phyloP scores from a whole-genome alignment of 2,113 vertebrate species.

The Petromus typicus region DNA sequence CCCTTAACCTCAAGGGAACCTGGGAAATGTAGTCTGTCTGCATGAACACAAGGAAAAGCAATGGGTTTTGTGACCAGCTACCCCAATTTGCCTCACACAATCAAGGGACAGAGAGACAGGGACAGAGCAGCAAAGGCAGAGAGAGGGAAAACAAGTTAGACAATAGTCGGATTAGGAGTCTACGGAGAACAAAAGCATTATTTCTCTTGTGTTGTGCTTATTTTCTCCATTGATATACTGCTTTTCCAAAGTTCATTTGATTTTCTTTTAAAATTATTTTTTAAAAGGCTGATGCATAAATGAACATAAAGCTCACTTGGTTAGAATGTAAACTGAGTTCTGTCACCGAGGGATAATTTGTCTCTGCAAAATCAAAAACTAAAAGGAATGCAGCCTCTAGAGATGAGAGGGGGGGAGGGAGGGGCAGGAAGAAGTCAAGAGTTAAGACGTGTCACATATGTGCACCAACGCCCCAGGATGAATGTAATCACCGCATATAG shows the following conservation, averaged over 20 bases:
- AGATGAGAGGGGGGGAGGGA: neutral
- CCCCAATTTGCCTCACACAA: neutral
- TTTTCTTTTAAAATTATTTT: slow-evolving; percentile 32
- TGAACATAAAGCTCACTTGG: neutral
- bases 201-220: neutral
- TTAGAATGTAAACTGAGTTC: neutral
- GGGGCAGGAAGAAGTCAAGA: neutral
- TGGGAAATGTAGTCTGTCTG: neutral
- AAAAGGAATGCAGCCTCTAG: neutral
- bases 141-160: neutral
- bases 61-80: neutral
- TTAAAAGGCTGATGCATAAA: slow-evolving; percentile 20
- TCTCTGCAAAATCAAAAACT: slow-evolving; percentile 22
- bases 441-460: neutral
- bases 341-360: neutral
- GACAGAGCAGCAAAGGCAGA: neutral
- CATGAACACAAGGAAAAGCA: neutral
- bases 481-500: neutral
- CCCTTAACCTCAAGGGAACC: neutral
- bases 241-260: neutral
- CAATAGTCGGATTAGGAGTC: neutral
- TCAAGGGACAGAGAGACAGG: neutral
- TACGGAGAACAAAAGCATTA: neutral
- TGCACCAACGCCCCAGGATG: neutral
- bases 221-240: neutral